Evolutionary conservation across 1,140 invertebrate genomes (phyloP).

Genomic region (Listronotus oregonensis): DNA sequence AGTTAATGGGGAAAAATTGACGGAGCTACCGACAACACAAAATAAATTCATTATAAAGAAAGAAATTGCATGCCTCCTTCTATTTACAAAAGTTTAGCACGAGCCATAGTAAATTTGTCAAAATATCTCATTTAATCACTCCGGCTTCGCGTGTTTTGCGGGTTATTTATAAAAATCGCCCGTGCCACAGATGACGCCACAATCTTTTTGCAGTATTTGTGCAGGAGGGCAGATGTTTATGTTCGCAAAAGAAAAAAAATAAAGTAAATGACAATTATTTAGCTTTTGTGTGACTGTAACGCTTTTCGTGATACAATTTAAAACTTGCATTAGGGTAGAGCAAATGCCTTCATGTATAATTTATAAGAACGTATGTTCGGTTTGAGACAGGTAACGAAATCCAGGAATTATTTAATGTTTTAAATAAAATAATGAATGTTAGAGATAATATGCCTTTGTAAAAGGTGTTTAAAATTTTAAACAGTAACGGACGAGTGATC

Average conservation of each 20-base stretch:
- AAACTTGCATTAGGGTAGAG: too few relatives aligned
- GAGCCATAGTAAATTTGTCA: slow-evolving; percentile 41
- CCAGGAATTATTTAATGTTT: too few relatives aligned
- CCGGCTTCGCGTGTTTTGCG: slow-evolving; percentile 21
- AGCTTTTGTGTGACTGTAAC: slow-evolving; percentile 23
- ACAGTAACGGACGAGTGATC: too few relatives aligned
- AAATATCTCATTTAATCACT: slow-evolving; percentile 38
- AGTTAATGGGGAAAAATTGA: slow-evolving; percentile 40
- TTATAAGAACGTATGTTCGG: too few relatives aligned
- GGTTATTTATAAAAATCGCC: slow-evolving; percentile 34
- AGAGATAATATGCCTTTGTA: too few relatives aligned
- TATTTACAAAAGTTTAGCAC: slow-evolving; percentile 39
- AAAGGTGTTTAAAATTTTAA: too few relatives aligned
- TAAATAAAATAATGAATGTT: too few relatives aligned
- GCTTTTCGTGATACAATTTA: slow-evolving; percentile 22
- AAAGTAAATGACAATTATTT: slow-evolving; percentile 25
- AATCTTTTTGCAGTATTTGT: slow-evolving; percentile 3
- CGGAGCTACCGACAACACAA: slow-evolving; percentile 23
- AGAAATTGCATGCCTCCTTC: slow-evolving; percentile 36
- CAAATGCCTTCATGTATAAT: too few relatives aligned
- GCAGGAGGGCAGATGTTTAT: slow-evolving; percentile 27
- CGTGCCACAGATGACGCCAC: slow-evolving; percentile 15
- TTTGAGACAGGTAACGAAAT: too few relatives aligned
- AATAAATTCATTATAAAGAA: slow-evolving; percentile 40
- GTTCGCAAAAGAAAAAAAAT: slow-evolving; percentile 16